phyloP scores from a whole-genome alignment of 2,888 invertebrate species.

The Brenthis daphne region DNA sequence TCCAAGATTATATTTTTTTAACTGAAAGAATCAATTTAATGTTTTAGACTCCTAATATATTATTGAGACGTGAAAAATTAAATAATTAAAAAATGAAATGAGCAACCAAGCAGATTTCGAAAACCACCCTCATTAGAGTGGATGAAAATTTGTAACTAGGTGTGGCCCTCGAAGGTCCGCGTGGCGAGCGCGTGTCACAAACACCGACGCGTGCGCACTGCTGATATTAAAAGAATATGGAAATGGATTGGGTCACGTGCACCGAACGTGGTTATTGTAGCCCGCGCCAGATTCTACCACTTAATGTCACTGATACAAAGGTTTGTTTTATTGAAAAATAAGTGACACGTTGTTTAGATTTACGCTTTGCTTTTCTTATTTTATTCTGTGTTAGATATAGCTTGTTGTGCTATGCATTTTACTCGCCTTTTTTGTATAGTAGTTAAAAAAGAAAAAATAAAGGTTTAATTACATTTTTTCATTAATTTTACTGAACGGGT shows the following conservation, averaged over 20 bases:
- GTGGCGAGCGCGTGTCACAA: conserved; percentile 59
- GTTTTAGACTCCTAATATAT: background rate
- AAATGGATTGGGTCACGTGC: conserved; percentile 51
- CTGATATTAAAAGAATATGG: conserved; percentile 72
- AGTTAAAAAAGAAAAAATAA: too few species aligned
- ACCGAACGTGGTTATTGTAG: conserved; percentile 51
- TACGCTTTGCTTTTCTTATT: conserved; percentile 6
- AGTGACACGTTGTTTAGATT: conserved; percentile 16
- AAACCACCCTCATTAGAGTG: conserved; percentile 47
- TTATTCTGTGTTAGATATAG: background rate
- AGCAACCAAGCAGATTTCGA: conserved; percentile 54
- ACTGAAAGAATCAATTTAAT: too few species aligned
- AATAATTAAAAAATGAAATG: conserved; percentile 49
- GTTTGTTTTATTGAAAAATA: conserved; percentile 37
- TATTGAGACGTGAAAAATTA: conserved; percentile 7
- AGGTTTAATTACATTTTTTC: too few species aligned
- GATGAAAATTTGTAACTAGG: conserved; percentile 52
- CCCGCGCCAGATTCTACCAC: conserved; percentile 65
- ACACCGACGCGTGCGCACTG: conserved; percentile 62
- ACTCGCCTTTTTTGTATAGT: too few species aligned
- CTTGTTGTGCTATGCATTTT: background rate
- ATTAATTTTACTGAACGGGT: too few species aligned
- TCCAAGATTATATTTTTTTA: too few species aligned
- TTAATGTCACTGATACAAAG: conserved; percentile 61
- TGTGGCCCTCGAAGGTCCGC: conserved; percentile 58